Percentiles rank a stretch among this genome's conserved stretches.
phyloP scores from a whole-genome alignment of 1,140 invertebrate species.

The Leptinotarsa undecemlineata region DNA sequence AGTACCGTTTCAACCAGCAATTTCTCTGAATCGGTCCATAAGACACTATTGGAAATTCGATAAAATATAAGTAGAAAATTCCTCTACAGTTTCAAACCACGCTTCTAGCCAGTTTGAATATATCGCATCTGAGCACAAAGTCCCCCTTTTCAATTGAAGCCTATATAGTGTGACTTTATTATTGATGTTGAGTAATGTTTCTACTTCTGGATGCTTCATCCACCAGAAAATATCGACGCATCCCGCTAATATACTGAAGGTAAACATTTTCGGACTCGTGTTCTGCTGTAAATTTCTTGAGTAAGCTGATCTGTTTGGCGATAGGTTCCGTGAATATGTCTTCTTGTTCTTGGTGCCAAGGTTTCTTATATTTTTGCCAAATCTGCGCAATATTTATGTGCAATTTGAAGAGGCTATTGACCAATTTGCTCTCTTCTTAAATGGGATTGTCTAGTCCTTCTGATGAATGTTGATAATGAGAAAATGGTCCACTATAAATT shows the following conservation, averaged over 20 bases:
- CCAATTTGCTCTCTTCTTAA: conserved; percentile 21
- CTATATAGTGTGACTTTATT: background rate
- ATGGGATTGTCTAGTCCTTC: conserved; percentile 15
- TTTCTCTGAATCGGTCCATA: conserved; percentile 10
- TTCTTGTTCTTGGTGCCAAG: conserved; percentile 12
- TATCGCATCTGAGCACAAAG: background rate
- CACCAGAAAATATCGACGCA: conserved; percentile 18
- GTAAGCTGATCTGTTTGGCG: conserved; percentile 12
- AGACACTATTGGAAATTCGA: conserved; percentile 6
- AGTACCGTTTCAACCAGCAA: background rate
- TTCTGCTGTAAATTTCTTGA: background rate
- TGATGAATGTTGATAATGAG: conserved; percentile 10
- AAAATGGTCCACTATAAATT: conserved; percentile 26
- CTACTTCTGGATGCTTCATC: conserved; percentile 21
- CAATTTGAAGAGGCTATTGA: conserved; percentile 11
- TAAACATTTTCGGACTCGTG: background rate
- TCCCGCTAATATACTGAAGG: conserved; percentile 5
- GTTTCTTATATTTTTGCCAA: conserved; percentile 29
- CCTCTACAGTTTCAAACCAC: conserved; percentile 25
- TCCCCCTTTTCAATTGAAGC: background rate
- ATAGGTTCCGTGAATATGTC: conserved; percentile 21
- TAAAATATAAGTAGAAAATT: conserved; percentile 18
- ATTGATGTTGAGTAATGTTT: conserved; percentile 10
- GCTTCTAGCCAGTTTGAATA: conserved; percentile 20
- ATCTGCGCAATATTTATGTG: conserved; percentile 16